These are phyloP conservation scores for Limnephilus rhombicus DNA, from an alignment of 2,888 invertebrate genomes.

Conservation along the genomic window DNA sequence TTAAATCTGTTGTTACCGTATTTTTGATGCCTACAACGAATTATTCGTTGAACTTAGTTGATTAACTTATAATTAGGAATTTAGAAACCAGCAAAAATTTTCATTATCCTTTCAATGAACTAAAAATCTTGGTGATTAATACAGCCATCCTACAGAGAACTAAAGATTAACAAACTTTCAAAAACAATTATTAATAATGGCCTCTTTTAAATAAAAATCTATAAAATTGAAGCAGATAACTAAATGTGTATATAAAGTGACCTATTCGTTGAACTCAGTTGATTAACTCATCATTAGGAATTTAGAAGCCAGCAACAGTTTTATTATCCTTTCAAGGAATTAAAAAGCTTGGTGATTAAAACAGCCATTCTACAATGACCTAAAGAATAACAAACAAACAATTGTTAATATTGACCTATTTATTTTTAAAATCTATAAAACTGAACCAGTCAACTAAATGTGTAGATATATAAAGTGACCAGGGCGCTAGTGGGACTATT, in stretches of 20 bases:
- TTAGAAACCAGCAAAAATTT: no score
- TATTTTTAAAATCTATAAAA: neutral
- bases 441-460: neutral
- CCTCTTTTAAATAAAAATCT: neutral
- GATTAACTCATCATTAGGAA: no score
- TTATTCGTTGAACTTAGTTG: no score
- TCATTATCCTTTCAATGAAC: neutral
- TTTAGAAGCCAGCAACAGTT: no score
- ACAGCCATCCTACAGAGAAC: neutral
- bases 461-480: no score
- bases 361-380: neutral
- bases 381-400: neutral
- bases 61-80: no score
- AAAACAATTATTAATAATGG: neutral
- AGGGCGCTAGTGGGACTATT: no score
- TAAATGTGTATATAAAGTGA: no score
- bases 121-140: neutral
- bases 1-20: no score
- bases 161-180: neutral
- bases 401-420: neutral
- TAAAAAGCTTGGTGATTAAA: neutral
- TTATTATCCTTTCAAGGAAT: neutral
- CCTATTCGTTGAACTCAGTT: no score
- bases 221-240: neutral
- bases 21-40: no score